Conservation (phyloP, 2,797 vertebrate species). For the Tympanoctomys barrerae region DNA sequence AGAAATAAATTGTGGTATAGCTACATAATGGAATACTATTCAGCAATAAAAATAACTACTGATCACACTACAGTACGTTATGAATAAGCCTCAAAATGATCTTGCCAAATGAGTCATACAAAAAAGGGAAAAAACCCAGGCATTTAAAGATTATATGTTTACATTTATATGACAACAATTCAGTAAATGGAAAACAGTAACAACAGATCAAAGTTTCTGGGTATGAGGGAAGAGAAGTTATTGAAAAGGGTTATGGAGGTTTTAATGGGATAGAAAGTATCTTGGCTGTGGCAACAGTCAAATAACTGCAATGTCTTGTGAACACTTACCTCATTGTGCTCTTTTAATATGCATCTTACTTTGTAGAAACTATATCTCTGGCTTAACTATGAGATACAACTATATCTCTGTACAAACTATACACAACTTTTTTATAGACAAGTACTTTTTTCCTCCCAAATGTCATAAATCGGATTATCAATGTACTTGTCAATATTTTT, state of each 20-base stretch:
- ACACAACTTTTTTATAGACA: no score
- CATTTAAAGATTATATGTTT: conserved; percentile 5
- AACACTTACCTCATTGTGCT: not conserved
- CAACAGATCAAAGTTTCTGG: not conserved
- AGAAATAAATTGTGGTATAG: conserved; percentile 42
- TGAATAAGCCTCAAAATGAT: conserved; percentile 1
- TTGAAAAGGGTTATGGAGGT: not conserved
- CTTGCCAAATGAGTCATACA: not conserved
- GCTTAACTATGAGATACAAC: not conserved
- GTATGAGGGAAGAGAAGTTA: not conserved
- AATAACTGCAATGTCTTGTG: conserved; percentile 1
- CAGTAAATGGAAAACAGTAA: conserved; percentile 6
- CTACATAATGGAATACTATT: not conserved
- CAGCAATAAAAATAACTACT: conserved; percentile 19
- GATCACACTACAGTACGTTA: not conserved
- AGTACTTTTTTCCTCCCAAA: conserved; percentile 4
- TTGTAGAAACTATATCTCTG: not conserved
- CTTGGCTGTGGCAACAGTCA: not conserved
- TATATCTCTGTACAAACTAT: no score
- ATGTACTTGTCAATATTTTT: conserved; percentile 47
- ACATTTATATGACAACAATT: not conserved
- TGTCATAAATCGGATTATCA: conserved; percentile 26
- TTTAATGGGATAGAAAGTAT: conserved; percentile 38
- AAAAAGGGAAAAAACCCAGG: not conserved
- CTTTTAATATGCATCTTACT: conserved; percentile 22